These are phyloP conservation scores for Tachysurus fulvidraco DNA, from an alignment of 2,113 vertebrate species.

Conservation along the genomic window DNA sequence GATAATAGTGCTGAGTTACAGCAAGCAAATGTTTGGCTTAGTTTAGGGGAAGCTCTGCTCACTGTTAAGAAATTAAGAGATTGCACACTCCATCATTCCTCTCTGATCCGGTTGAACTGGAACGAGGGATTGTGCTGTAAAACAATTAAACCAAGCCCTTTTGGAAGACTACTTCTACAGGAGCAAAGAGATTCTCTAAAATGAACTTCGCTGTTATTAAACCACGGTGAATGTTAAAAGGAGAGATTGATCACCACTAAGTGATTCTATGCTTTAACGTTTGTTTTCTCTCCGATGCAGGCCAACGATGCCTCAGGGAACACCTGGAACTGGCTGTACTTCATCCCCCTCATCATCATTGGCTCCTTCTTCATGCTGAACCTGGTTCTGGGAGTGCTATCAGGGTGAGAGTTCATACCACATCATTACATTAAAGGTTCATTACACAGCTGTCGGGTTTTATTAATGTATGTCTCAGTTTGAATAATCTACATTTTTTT, in stretches of 20 bases:
- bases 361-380: conserved; percentile 79
- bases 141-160: conserved; percentile 20
- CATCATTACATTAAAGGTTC: neutral
- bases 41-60: neutral
- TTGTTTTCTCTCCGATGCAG: conserved; percentile 66
- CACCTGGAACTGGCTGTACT: conserved; percentile 84
- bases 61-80: conserved; percentile 1
- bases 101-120: conserved; percentile 9
- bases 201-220: neutral
- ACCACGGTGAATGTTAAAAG: neutral
- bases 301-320: conserved; percentile 93
- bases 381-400: conserved; percentile 59
- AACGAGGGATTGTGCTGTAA: neutral
- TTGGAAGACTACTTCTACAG: neutral
- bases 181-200: conserved; percentile 11
- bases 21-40: neutral
- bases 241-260: neutral
- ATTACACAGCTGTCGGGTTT: neutral
- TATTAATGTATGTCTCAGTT: neutral
- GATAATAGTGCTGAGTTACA: neutral
- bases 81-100: conserved; percentile 3
- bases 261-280: neutral
- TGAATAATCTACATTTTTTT: neutral
- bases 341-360: conserved; percentile 79
- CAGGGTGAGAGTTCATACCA: neutral